Evolutionary conservation across 1,140 invertebrate species (phyloP).

Genomic region (Saccostrea echinata): DNA sequence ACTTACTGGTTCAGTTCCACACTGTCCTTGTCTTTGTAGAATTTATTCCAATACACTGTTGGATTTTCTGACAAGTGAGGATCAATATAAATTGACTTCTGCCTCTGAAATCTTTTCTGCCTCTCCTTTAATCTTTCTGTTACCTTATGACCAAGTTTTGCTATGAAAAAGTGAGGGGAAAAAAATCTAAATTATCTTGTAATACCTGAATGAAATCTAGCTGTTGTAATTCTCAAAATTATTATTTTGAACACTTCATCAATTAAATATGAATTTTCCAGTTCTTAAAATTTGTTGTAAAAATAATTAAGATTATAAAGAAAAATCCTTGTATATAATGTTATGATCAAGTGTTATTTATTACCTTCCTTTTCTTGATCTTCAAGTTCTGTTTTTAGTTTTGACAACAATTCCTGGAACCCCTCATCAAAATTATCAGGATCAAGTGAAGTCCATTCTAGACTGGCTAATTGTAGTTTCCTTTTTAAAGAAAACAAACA

Average conservation of each 20-base stretch:
- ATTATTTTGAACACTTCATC: too few species aligned
- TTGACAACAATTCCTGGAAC: conserved; percentile 55
- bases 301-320: too few species aligned
- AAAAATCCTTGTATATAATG: too few species aligned
- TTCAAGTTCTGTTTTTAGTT: conserved; percentile 52
- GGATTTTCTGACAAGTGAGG: conserved; percentile 35
- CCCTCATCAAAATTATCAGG: conserved; percentile 60
- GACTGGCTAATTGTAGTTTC: conserved; percentile 67
- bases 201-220: too few species aligned
- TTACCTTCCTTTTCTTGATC: conserved; percentile 47
- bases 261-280: too few species aligned
- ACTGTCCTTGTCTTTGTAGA: conserved; percentile 31
- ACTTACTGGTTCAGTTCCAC: conserved; percentile 12
- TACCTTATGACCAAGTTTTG: not conserved
- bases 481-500: conserved; percentile 53
- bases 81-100: not conserved
- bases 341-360: not conserved
- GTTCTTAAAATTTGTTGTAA: too few species aligned
- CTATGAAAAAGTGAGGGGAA: not conserved
- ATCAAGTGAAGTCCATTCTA: conserved; percentile 67
- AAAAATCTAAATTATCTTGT: too few species aligned
- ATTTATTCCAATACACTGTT: conserved; percentile 48
- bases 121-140: conserved; percentile 47
- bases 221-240: too few species aligned
- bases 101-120: conserved; percentile 39